Evolutionary conservation across 2,113 vertebrate species (phyloP).

Genomic region (Poeciliopsis retropinna): DNA sequence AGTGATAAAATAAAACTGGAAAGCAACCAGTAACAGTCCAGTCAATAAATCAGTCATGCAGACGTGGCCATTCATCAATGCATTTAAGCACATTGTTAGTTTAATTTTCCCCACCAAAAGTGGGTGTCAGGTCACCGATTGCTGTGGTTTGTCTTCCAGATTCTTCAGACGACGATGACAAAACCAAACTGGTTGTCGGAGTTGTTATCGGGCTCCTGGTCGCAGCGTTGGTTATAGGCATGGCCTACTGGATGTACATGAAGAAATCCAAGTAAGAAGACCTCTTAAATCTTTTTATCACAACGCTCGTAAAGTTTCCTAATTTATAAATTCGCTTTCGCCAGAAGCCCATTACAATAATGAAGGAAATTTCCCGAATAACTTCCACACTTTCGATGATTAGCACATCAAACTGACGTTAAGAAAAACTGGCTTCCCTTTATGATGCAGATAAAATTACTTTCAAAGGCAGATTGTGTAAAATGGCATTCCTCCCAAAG

Average conservation of each 20-base stretch:
- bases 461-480: not conserved
- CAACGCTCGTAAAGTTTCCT: not conserved
- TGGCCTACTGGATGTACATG: slow-evolving; percentile 90
- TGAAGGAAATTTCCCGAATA: not conserved
- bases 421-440: not conserved
- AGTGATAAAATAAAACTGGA: slow-evolving; percentile 24
- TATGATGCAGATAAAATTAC: not conserved
- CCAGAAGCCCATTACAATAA: not conserved
- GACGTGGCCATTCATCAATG: slow-evolving; percentile 62
- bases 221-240: slow-evolving; percentile 83
- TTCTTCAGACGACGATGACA: slow-evolving; percentile 75
- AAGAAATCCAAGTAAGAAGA: slow-evolving; percentile 93
- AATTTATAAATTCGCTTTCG: not conserved
- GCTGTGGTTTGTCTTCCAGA: slow-evolving; percentile 51
- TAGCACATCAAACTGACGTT: not conserved
- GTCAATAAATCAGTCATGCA: slow-evolving; percentile 50
- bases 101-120: not conserved
- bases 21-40: slow-evolving; percentile 48
- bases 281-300: not conserved
- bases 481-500: too few species aligned
- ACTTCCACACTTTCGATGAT: not conserved
- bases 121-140: not conserved
- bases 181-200: slow-evolving; percentile 91
- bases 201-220: slow-evolving; percentile 90
- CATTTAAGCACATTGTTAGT: slow-evolving; percentile 33